Evolutionary conservation across 1,140 invertebrate species (phyloP).

Genomic region (Cheumatopsyche charites): DNA sequence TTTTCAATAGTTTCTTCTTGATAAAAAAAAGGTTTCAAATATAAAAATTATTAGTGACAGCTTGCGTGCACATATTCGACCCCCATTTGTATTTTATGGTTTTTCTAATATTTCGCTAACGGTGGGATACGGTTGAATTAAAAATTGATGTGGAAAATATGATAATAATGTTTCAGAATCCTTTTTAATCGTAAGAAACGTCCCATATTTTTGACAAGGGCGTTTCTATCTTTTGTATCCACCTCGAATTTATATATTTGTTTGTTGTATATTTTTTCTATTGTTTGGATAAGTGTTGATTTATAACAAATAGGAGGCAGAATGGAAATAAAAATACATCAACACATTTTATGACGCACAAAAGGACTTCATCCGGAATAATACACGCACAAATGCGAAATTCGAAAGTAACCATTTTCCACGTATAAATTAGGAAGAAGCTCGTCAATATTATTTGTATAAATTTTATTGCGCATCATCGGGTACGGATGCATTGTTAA

Average conservation of each 20-base stretch:
- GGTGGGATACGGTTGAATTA: background rate
- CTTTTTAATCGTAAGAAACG: background rate
- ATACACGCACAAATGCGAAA: background rate
- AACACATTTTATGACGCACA: background rate
- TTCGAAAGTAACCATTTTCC: background rate
- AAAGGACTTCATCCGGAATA: constrained; percentile 19
- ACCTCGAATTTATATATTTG: constrained; percentile 31
- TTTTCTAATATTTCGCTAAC: constrained; percentile 11
- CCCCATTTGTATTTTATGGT: background rate
- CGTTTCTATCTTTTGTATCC: constrained; percentile 9
- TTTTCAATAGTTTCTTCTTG: background rate
- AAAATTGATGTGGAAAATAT: constrained; percentile 43
- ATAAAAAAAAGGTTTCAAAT: background rate
- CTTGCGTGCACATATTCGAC: constrained; percentile 6
- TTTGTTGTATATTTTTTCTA: constrained; percentile 25
- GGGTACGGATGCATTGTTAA: constrained; percentile 9
- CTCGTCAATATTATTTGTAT: background rate
- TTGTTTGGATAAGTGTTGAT: constrained; percentile 46
- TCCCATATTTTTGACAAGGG: constrained; percentile 13
- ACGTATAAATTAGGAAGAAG: background rate
- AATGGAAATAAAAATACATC: no score
- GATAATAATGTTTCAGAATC: constrained; percentile 39
- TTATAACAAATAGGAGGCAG: constrained; percentile 28
- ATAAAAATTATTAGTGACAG: constrained; percentile 24
- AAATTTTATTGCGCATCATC: constrained; percentile 10